Conservation (phyloP, 2,113 vertebrate species). For the Chlamydotis undulata region DNA sequence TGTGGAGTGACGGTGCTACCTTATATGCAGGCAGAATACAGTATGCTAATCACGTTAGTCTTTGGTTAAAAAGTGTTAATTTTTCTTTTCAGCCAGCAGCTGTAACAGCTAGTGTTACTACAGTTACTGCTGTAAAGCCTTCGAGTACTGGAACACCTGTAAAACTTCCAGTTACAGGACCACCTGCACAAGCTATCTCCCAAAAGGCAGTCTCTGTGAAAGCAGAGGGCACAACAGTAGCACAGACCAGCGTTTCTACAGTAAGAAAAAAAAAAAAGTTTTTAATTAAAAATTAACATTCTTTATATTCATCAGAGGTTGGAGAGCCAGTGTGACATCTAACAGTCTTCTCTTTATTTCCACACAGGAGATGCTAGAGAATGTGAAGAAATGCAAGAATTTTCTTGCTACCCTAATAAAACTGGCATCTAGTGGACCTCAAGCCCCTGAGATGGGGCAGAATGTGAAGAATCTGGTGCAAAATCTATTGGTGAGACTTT, state of each 20-base stretch:
- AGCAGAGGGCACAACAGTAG: conserved; percentile 60
- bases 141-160: conserved; percentile 66
- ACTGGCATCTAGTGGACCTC: conserved; percentile 88
- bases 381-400: conserved; percentile 98
- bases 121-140: conserved; percentile 67
- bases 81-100: conserved; percentile 72
- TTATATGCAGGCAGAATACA: neutral
- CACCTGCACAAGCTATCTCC: conserved; percentile 42
- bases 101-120: conserved; percentile 60
- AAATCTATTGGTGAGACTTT: conserved; percentile 84
- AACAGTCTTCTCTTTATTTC: conserved; percentile 40
- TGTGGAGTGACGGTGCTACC: neutral
- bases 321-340: neutral
- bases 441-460: conserved; percentile 86
- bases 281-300: conserved; percentile 46
- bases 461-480: conserved; percentile 89
- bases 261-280: conserved; percentile 61
- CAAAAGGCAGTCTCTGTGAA: conserved; percentile 58
- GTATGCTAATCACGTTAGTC: conserved; percentile 18
- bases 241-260: conserved; percentile 63
- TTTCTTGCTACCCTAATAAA: conserved; percentile 95
- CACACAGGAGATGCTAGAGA: conserved; percentile 86
- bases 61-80: conserved; percentile 48
- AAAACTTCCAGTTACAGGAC: conserved; percentile 68
- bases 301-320: conserved; percentile 44